Percentiles rank a stretch among this genome's conserved stretches.
phyloP scores from a whole-genome alignment of 2,797 vertebrate genomes.

The Furcifer pardalis region DNA sequence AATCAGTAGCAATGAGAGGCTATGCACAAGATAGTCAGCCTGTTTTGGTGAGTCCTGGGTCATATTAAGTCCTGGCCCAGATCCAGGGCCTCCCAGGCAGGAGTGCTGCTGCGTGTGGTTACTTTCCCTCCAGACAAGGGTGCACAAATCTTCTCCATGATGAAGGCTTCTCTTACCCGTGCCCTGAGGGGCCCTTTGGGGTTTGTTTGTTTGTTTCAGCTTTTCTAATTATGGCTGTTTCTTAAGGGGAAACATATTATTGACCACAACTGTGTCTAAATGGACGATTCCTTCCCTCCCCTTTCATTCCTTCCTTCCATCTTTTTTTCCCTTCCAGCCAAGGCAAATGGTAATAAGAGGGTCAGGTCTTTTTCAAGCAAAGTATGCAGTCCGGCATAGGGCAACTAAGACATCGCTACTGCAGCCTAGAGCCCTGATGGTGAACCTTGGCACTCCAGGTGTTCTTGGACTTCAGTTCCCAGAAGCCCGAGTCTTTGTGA shows the following conservation, averaged over 20 bases:
- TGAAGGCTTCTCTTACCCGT: slow-evolving; percentile 4
- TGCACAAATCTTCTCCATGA: slow-evolving; percentile 31
- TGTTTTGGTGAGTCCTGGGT: not conserved
- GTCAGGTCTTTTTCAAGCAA: not conserved
- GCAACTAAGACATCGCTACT: no score
- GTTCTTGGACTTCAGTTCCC: no score
- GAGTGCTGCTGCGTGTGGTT: slow-evolving; percentile 8
- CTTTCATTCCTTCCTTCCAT: not conserved
- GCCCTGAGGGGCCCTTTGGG: not conserved
- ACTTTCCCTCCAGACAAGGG: slow-evolving; percentile 32
- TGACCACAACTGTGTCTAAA: slow-evolving; percentile 25
- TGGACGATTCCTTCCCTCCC: not conserved
- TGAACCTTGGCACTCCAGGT: no score
- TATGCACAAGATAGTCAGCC: not conserved
- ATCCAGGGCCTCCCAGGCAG: not conserved
- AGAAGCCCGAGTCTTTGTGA: no score
- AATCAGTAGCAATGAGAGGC: not conserved
- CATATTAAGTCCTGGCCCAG: slow-evolving; percentile 11
- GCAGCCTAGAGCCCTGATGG: no score
- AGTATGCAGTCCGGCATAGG: no score
- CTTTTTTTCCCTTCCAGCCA: not conserved
- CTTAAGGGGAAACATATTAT: slow-evolving; percentile 34
- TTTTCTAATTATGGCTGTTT: slow-evolving; percentile 14
- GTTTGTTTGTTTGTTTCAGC: slow-evolving; percentile 28
- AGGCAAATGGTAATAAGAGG: not conserved